Conservation (phyloP, 2,888 invertebrate genomes). For the Hipparchia semele region DNA sequence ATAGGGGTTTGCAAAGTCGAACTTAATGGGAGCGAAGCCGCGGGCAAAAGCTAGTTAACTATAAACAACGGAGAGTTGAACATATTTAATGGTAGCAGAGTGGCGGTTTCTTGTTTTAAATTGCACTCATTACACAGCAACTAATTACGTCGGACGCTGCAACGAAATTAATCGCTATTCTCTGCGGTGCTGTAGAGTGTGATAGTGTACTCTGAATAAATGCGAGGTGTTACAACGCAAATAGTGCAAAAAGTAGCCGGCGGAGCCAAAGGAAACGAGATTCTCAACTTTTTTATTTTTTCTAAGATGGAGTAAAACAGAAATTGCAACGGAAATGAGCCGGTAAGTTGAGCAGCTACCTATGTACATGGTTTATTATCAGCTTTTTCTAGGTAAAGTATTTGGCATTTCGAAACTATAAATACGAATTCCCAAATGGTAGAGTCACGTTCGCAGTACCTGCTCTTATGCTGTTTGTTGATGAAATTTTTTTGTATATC, state of each 20-base stretch:
- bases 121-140: conserved; percentile 37
- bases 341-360: not conserved
- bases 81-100: conserved; percentile 27
- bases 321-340: not conserved
- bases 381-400: no score
- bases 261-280: not conserved
- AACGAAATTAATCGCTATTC: conserved; percentile 37
- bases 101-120: conserved; percentile 37
- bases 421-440: no score
- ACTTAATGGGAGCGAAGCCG: not conserved
- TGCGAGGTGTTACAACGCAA: conserved; percentile 29
- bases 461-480: no score
- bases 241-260: conserved; percentile 25
- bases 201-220: conserved; percentile 36
- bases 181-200: conserved; percentile 37
- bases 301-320: not conserved
- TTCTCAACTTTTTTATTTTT: not conserved
- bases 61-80: conserved; percentile 18
- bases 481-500: no score
- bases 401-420: no score
- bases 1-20: no score
- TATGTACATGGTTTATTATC: no score
- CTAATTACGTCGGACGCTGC: conserved; percentile 38
- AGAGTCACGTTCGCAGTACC: no score
- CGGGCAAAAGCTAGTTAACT: conserved; percentile 10